These are phyloP conservation scores for Agrochola lota DNA, from an alignment of 2,888 invertebrate species.

Conservation along the genomic window DNA sequence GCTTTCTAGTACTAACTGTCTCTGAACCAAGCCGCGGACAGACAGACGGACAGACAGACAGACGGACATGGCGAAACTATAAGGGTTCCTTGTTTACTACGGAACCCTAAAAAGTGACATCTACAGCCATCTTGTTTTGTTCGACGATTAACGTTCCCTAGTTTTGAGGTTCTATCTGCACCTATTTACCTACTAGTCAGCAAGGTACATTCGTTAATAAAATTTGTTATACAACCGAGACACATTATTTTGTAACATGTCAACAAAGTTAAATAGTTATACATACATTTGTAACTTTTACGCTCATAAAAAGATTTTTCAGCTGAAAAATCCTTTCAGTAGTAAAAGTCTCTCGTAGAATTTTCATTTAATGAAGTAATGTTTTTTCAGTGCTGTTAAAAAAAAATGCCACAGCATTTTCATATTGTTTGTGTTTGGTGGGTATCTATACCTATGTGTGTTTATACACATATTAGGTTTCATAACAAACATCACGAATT, in stretches of 20 bases:
- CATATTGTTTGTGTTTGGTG: not conserved
- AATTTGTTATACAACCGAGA: constrained; percentile 40
- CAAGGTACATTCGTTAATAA: constrained; percentile 38
- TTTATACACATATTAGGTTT: too few relatives aligned
- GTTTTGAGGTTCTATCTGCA: not conserved
- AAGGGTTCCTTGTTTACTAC: too few relatives aligned
- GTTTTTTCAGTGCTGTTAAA: constrained; percentile 10
- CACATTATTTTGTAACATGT: constrained; percentile 44
- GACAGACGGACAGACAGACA: too few relatives aligned
- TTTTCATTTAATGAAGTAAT: constrained; percentile 22
- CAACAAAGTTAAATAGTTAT: constrained; percentile 33
- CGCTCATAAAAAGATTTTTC: constrained; percentile 30
- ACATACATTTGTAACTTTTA: constrained; percentile 16
- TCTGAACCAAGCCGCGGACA: too few relatives aligned
- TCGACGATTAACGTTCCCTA: not conserved
- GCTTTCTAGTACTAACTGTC: too few relatives aligned
- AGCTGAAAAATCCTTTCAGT: constrained; percentile 16
- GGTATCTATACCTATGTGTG: too few relatives aligned
- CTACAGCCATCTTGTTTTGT: not conserved
- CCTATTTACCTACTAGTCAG: constrained; percentile 45
- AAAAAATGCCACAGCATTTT: not conserved
- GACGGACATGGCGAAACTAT: too few relatives aligned
- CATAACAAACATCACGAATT: not conserved
- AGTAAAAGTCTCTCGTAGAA: not conserved
- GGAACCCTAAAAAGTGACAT: not conserved